phyloP scores from a whole-genome alignment of 2,888 invertebrate species.

The Zygaena filipendulae region DNA sequence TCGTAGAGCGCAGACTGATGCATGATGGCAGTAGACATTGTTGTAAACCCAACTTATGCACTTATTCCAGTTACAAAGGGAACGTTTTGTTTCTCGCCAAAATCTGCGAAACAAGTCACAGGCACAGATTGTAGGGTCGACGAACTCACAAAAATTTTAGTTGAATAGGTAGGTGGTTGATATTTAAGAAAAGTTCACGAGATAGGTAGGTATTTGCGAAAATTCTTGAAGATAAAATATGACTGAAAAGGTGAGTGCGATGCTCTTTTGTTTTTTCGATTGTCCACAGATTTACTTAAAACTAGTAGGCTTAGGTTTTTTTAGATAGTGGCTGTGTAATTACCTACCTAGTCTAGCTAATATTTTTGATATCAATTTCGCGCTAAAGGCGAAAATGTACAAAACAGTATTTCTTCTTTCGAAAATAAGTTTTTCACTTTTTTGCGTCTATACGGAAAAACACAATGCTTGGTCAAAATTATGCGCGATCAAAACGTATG shows the following conservation, averaged over 20 bases:
- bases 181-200: conserved; percentile 41
- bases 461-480: conserved; percentile 59
- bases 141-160: conserved; percentile 58
- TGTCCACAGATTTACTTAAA: conserved; percentile 57
- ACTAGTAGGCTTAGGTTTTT: conserved; percentile 59
- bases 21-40: conserved; percentile 84
- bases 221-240: conserved; percentile 30
- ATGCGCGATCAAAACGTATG: conserved; percentile 56
- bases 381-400: conserved; percentile 65
- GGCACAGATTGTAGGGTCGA: conserved; percentile 47
- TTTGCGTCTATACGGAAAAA: conserved; percentile 67
- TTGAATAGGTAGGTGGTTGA: too few species aligned
- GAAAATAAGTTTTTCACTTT: conserved; percentile 54
- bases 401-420: conserved; percentile 68
- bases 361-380: conserved; percentile 68
- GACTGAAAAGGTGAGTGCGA: too few species aligned
- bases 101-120: conserved; percentile 50
- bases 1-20: conserved; percentile 79
- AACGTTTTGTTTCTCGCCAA: conserved; percentile 27
- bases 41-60: conserved; percentile 52
- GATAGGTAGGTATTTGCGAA: too few species aligned
- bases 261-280: conserved; percentile 59
- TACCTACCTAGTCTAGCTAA: too few species aligned
- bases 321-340: too few species aligned
- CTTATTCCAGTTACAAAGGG: conserved; percentile 45